A percentile compares a stretch with the other conserved stretches of the same genome.
phyloP scores from a whole-genome alignment of 2,888 invertebrate species.

The Odontomyia ornata region DNA sequence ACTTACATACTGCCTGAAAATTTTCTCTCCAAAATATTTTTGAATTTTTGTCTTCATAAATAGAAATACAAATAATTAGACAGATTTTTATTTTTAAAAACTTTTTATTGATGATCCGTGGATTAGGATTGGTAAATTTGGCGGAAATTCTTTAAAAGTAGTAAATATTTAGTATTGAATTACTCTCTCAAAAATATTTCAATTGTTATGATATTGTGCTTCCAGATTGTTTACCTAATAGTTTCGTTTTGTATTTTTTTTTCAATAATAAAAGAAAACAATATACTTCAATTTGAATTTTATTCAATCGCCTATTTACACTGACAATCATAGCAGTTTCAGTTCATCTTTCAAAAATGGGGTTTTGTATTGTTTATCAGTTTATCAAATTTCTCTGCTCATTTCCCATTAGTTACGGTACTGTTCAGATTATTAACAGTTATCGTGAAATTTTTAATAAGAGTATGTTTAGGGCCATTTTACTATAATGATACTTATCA shows the following conservation, averaged over 20 bases:
- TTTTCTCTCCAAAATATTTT: neutral
- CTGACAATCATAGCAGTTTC: neutral
- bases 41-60: too few species aligned
- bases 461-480: neutral
- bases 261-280: neutral
- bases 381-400: too few species aligned
- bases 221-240: constrained; percentile 16
- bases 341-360: neutral
- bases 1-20: neutral
- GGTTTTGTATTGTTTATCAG: too few species aligned
- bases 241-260: neutral
- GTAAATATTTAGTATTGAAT: constrained; percentile 12
- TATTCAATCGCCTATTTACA: constrained; percentile 25
- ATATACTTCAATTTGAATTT: neutral
- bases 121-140: constrained; percentile 13
- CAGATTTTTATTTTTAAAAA: neutral
- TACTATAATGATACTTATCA: neutral
- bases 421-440: neutral
- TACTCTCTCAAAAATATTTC: constrained; percentile 11
- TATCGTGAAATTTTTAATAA: neutral
- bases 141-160: constrained; percentile 2
- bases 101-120: neutral
- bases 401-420: too few species aligned
- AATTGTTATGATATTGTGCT: constrained; percentile 11
- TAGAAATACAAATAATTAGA: neutral